A percentile compares a stretch with the other conserved stretches of the same genome.
Conservation (phyloP, 2,113 vertebrate species). For the Pandion haliaetus region DNA sequence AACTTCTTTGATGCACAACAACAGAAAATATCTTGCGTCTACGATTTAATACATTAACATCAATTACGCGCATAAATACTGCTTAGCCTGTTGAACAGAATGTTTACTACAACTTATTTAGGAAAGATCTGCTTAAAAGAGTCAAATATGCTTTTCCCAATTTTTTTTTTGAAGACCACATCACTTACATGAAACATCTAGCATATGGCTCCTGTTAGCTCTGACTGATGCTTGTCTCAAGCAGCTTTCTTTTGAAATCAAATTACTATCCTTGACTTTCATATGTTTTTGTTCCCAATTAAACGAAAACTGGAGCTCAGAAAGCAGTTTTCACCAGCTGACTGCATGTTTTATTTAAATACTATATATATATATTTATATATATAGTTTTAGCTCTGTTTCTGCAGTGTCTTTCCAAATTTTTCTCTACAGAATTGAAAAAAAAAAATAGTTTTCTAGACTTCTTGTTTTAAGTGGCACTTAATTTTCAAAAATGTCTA, state of each 20-base stretch:
- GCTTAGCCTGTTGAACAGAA: background rate
- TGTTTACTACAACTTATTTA: background rate
- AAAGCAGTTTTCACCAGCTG: constrained; percentile 32
- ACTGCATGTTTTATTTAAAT: constrained; percentile 33
- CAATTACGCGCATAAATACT: background rate
- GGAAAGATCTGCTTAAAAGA: background rate
- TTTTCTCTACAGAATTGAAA: background rate
- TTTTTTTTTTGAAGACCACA: constrained; percentile 1
- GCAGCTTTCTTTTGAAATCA: constrained; percentile 58
- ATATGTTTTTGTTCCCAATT: constrained; percentile 56
- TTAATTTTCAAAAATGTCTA: background rate
- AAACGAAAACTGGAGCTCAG: constrained; percentile 44
- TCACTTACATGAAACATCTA: background rate
- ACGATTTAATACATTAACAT: constrained; percentile 11
- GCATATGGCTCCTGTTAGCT: constrained; percentile 44
- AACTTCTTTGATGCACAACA: background rate
- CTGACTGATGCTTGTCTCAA: constrained; percentile 6
- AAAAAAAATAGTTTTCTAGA: background rate
- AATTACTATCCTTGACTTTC: constrained; percentile 56
- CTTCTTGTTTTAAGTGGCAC: background rate
- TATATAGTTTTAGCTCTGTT: background rate
- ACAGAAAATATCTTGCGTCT: background rate
- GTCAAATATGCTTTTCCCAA: background rate
- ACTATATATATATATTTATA: background rate
- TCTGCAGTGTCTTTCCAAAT: background rate